Evolutionary conservation across 2,888 invertebrate species (phyloP), one percentile per base, ranked within the genome.

Genomic region (Kryphioiulus occultus): DNA sequence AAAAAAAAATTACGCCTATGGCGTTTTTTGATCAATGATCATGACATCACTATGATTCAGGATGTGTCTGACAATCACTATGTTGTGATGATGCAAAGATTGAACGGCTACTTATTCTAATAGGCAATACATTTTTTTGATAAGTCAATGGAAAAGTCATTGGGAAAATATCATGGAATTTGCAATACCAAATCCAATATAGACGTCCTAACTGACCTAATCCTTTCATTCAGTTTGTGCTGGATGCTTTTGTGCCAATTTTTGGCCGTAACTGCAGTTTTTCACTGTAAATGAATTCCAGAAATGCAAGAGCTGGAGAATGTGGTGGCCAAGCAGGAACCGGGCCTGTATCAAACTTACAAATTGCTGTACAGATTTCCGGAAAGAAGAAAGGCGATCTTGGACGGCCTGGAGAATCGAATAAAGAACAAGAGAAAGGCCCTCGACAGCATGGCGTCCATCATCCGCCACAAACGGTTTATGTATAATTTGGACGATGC

Each of bases 291-390:
- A 4, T 68, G 26, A 68, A 0, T 68, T 68, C 22, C 68, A 68
- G 68, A 68, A 68, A 22, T 68, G 68, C 68, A 68, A 26, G 68
- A 68, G 68, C 22, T 68, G 7, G 68, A 68, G 26, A 68, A 68
- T 10, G 68, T 9, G 22, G 68, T 68, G 26, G 68, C 68, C 26
- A 68, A 68, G 26, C 68, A 68, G 26, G 68, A 68, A 26, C 68
- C 68, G 26, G 68, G 26, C 26, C 68, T 68, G 5, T 68, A 22
- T 26, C 68, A 59, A 59, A 59, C n/a, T 59, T 59, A 59, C 59
- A 59, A 59, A 59, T 59, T 59, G n/a, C 59, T 59, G 7, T 59
- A 59, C 59, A 59, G 59, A 59, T 59, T 59, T n/a, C 59, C 59
- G 7, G 59, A 59, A 59, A 59, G 59, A 59, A 59, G 59, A 59